phyloP scores from a whole-genome alignment of 2,113 vertebrate species.

The Phaetusa simplex region DNA sequence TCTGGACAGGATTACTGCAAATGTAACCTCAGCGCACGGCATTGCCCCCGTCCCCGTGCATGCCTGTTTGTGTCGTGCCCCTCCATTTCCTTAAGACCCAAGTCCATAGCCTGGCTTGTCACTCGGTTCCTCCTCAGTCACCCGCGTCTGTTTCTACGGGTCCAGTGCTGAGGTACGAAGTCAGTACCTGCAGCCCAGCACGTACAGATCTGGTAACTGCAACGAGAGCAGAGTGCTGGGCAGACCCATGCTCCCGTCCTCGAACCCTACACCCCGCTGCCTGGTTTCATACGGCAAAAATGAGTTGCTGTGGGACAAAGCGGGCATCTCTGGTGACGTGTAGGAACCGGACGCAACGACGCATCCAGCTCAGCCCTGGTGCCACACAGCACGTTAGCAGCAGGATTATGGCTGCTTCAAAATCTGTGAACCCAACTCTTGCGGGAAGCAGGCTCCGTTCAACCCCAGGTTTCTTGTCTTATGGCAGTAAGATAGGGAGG shows the following conservation, averaged over 20 bases:
- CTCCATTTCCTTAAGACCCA: neutral
- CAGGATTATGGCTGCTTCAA: neutral
- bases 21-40: constrained; percentile 74
- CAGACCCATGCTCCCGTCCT: neutral
- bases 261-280: neutral
- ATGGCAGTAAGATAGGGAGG: neutral
- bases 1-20: constrained; percentile 88
- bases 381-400: neutral
- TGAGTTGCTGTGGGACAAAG: neutral
- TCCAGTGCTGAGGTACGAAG: neutral
- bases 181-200: neutral
- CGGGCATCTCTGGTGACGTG: neutral
- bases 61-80: neutral
- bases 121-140: neutral
- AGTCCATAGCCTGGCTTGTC: neutral
- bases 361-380: neutral
- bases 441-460: neutral
- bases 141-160: neutral
- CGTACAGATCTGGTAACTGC: neutral
- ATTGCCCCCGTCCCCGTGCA: neutral
- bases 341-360: neutral
- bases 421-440: neutral
- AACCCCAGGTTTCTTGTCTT: neutral
- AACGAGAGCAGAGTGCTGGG: neutral
- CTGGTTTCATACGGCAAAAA: neutral